Evolutionary conservation across 2,888 invertebrate species (phyloP).

Genomic region (Vesta saturnalis): DNA sequence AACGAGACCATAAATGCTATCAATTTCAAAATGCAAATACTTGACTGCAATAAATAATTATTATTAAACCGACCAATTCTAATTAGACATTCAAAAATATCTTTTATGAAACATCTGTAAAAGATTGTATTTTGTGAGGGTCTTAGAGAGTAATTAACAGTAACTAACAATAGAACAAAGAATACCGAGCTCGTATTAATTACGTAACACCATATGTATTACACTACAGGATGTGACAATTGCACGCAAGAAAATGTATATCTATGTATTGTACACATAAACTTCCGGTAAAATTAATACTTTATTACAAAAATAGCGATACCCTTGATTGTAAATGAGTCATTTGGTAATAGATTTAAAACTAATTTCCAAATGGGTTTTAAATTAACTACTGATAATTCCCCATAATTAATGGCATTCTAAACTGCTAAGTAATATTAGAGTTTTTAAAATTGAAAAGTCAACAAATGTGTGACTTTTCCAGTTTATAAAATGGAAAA

Average conservation of each 20-base stretch:
- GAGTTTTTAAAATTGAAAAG: too few relatives aligned
- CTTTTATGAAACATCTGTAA: background rate
- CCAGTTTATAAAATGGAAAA: too few relatives aligned
- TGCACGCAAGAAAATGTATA: slow-evolving; percentile 1
- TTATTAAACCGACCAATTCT: too few relatives aligned
- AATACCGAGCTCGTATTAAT: background rate
- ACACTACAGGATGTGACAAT: slow-evolving; percentile 11
- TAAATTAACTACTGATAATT: too few relatives aligned
- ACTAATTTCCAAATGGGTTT: too few relatives aligned
- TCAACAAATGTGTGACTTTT: too few relatives aligned
- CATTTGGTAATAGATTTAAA: too few relatives aligned
- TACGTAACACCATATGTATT: background rate
- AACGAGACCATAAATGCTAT: background rate
- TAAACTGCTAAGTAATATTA: too few relatives aligned
- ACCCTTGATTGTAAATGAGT: too few relatives aligned
- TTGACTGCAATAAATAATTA: background rate
- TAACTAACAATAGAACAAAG: slow-evolving; percentile 13
- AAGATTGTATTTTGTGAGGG: background rate
- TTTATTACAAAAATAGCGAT: background rate
- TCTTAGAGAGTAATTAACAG: slow-evolving; percentile 2
- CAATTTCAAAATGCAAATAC: background rate
- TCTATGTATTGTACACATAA: background rate
- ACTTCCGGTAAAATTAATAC: background rate
- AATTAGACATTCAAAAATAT: too few relatives aligned
- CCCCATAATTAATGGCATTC: too few relatives aligned